phyloP scores from a whole-genome alignment of 2,797 vertebrate genomes.

The Hirundo rustica region DNA sequence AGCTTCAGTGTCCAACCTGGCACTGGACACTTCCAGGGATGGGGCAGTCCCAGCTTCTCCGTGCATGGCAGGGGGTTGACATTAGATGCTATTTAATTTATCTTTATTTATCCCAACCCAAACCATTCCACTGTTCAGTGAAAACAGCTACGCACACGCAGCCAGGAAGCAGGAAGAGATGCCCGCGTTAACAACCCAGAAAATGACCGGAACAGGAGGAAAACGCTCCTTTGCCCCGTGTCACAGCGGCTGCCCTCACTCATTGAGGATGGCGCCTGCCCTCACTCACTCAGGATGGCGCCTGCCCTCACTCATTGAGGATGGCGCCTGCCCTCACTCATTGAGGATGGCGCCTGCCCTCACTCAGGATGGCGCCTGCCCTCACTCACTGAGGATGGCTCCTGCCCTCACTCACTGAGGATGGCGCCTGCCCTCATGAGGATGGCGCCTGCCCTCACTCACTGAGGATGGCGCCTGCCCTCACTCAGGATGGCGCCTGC shows the following conservation, averaged over 20 bases:
- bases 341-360: too few relatives aligned
- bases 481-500: too few relatives aligned
- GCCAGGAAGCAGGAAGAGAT: rapidly evolving
- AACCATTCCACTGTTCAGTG: rapidly evolving
- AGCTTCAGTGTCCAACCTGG: background rate
- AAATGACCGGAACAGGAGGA: rapidly evolving
- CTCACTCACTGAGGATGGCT: background rate
- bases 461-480: too few relatives aligned
- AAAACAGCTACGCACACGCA: background rate
- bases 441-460: too few relatives aligned
- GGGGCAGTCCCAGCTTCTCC: background rate
- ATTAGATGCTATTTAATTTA: background rate
- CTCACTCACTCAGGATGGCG: background rate
- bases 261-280: background rate
- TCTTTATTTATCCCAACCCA: background rate
- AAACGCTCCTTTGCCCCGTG: rapidly evolving
- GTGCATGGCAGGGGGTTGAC: rapidly evolving
- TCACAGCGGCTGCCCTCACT: background rate
- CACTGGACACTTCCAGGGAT: background rate
- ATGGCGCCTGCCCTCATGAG: background rate
- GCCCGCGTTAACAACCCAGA: rapidly evolving
- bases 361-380: too few relatives aligned
- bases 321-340: too few relatives aligned
- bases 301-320: too few relatives aligned
- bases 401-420: background rate